Evolutionary conservation across 1,140 invertebrate genomes (phyloP).

Genomic region (Medauroidea extradentata): DNA sequence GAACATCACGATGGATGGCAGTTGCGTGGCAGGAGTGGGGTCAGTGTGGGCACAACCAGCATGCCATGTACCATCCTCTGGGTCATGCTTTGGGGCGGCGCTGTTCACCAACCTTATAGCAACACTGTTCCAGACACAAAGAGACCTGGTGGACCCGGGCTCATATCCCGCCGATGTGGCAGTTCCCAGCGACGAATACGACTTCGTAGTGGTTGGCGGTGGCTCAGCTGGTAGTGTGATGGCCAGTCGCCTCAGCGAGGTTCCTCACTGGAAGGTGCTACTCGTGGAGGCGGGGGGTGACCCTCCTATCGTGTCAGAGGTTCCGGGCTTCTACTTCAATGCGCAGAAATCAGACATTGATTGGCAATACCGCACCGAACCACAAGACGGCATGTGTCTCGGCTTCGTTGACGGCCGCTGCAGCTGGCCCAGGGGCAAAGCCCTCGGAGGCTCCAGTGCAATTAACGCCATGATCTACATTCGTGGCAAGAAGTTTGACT

Average conservation of each 20-base stretch:
- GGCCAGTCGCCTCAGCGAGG: constrained; percentile 41
- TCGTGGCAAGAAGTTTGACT: too few relatives aligned
- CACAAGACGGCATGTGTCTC: constrained; percentile 77
- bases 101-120: too few relatives aligned
- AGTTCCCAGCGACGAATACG: constrained; percentile 64
- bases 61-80: too few relatives aligned
- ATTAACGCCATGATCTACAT: too few relatives aligned
- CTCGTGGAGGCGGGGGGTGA: constrained; percentile 78
- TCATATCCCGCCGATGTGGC: too few relatives aligned
- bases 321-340: constrained; percentile 80
- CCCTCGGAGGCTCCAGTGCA: too few relatives aligned
- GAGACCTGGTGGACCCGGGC: too few relatives aligned
- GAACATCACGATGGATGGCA: too few relatives aligned
- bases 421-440: constrained; percentile 81
- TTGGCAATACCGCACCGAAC: constrained; percentile 82
- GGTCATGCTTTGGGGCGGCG: too few relatives aligned
- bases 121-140: too few relatives aligned
- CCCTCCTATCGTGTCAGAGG: constrained; percentile 77
- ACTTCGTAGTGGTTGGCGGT: constrained; percentile 83
- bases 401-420: constrained; percentile 67
- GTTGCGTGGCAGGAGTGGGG: too few relatives aligned
- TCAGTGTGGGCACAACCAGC: too few relatives aligned
- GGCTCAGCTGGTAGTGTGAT: constrained; percentile 67
- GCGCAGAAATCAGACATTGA: constrained; percentile 78
- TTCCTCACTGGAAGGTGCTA: constrained; percentile 64